Evolutionary conservation across 2,797 vertebrate genomes (phyloP).

Genomic region (Hypotaenidia philippensis): DNA sequence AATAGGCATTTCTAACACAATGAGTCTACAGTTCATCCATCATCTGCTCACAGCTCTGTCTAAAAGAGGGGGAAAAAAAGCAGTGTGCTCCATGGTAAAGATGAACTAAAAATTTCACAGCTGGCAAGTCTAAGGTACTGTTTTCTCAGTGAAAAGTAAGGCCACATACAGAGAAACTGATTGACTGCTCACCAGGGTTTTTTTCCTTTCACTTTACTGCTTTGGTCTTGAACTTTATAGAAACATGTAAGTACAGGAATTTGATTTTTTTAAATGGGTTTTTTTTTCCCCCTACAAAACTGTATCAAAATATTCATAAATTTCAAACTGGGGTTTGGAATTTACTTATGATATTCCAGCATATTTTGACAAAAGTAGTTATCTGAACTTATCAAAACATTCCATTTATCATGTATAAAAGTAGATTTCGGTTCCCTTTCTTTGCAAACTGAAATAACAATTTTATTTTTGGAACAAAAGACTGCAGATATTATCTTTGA

Average conservation of each 20-base stretch:
- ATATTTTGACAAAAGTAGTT: neutral
- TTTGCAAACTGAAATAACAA: neutral
- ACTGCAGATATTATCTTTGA: neutral
- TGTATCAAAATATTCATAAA: neutral
- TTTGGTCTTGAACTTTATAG: neutral
- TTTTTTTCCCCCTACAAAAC: neutral
- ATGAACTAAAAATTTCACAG: conserved; percentile 41
- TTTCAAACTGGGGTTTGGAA: neutral
- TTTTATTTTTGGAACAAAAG: conserved; percentile 22
- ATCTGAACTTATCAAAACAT: neutral
- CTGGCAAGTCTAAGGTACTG: neutral
- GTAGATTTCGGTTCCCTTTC: neutral
- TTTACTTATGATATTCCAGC: neutral
- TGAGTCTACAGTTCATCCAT: conserved; percentile 45
- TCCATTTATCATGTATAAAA: neutral
- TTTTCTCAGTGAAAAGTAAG: conserved; percentile 9
- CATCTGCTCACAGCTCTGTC: neutral
- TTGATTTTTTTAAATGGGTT: neutral
- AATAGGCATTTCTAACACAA: conserved; percentile 51
- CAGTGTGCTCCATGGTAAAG: neutral
- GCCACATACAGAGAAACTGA: conserved; percentile 30
- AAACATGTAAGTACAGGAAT: neutral
- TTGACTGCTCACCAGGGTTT: neutral
- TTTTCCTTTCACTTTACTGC: neutral
- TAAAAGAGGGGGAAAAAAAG: neutral